phyloP scores from a whole-genome alignment of 2,113 vertebrate species.

The Stegastes partitus region DNA sequence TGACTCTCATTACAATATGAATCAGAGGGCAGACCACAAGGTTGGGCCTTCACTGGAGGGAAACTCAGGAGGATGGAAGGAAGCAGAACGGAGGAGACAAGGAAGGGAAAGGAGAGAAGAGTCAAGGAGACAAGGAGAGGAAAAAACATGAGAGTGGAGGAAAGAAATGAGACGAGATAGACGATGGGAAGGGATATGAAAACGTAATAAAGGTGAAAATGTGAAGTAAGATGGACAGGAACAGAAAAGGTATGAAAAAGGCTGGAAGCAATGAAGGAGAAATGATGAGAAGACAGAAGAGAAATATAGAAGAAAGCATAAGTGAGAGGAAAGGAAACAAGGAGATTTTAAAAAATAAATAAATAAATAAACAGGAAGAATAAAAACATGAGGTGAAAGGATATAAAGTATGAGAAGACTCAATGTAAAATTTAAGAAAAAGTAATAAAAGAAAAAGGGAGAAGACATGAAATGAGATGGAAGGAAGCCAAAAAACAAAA shows the following conservation, averaged over 20 bases:
- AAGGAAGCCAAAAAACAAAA: background rate
- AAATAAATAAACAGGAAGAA: too few species aligned
- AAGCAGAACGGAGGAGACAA: background rate
- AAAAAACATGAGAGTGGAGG: background rate
- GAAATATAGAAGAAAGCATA: background rate
- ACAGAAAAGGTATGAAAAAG: background rate
- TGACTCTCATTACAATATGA: slow-evolving; percentile 91
- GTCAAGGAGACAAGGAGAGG: slow-evolving; percentile 1
- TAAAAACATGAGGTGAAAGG: background rate
- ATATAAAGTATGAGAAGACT: background rate
- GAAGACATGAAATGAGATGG: background rate
- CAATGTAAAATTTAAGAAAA: background rate
- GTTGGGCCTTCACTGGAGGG: slow-evolving; percentile 61
- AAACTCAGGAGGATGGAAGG: slow-evolving; percentile 46
- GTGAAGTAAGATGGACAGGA: background rate
- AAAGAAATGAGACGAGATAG: background rate
- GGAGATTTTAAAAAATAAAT: too few species aligned
- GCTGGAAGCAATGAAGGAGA: background rate
- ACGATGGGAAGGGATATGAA: background rate
- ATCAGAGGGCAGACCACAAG: slow-evolving; percentile 85
- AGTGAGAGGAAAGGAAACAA: background rate
- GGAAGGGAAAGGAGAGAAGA: slow-evolving; percentile 9
- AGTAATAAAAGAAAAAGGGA: background rate
- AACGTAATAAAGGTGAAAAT: too few species aligned
- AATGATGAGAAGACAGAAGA: background rate